Evolutionary conservation across 2,797 vertebrate genomes (phyloP), one percentile per base, ranked within the genome.

Genomic region (Hydrolagus colliei): DNA sequence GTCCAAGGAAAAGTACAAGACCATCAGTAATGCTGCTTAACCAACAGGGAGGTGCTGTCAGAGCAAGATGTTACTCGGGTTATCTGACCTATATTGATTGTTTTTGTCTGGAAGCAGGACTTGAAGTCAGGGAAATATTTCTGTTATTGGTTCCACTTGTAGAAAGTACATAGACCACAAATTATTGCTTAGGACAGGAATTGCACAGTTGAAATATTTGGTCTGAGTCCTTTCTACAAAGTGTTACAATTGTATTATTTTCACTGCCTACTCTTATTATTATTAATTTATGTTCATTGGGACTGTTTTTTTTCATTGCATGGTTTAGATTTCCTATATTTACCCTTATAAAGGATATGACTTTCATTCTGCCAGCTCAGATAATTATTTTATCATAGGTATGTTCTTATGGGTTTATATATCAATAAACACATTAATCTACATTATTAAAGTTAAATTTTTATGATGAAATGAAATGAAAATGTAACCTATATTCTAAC

Each of bases 11-110:
- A 88, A 91, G 90, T 89, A 89, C 89, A 91, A 92, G 89, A 86
- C 89, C 87, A 91, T 90, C 90, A 91, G 90, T 91, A 89, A 91
- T 91, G 89, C 90, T 88, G 87, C 0, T 18, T 87, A 90, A 87
- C 89, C 89, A 91, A 89, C 89, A 90, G 90, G 89, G 90, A 92
- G 88, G 87, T 86, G 86, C 88, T 91, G 89, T 91, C 92, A 89
- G 88, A 65, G 86, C 90, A 90, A 92, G 91, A 89, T 91, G 92
- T 92, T 90, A 90, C 90, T 89, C 93, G 91, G 92, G 89, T 89
- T 91, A 90, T 92, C 90, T 90, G 92, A 90, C 92, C 90, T 90
- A 84, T 89, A 94, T 94, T 93, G 93, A 94, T 93, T 20, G 27
- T 92, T 91, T 88, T 82, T 59, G 73, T 89, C 86, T 89, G 87